Percentiles rank a stretch among this genome's conserved stretches.
Evolutionary conservation across 2,888 invertebrate genomes (phyloP).

Genomic region (Lasioglossum figueresi): DNA sequence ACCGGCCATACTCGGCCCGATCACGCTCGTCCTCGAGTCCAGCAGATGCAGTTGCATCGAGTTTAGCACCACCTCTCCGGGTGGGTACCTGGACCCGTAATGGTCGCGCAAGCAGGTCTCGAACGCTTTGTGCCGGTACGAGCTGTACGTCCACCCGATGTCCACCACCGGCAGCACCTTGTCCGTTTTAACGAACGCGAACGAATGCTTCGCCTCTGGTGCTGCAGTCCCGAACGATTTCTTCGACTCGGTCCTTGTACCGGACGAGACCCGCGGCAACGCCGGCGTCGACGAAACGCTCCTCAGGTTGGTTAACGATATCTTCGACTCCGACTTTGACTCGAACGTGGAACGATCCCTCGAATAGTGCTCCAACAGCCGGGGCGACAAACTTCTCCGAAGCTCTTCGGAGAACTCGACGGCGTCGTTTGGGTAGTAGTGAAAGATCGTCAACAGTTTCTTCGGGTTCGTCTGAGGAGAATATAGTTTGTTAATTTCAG

Average conservation of each 20-base stretch:
- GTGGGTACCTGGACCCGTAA: constrained; percentile 76
- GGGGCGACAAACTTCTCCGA: neutral
- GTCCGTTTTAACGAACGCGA: constrained; percentile 70
- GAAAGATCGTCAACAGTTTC: constrained; percentile 47
- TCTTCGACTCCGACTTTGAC: constrained; percentile 45
- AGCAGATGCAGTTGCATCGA: constrained; percentile 76
- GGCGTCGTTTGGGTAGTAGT: constrained; percentile 25
- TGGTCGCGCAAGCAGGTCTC: constrained; percentile 71
- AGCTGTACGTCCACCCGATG: constrained; percentile 72
- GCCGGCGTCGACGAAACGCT: constrained; percentile 51
- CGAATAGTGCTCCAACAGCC: constrained; percentile 49
- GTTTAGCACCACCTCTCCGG: constrained; percentile 79
- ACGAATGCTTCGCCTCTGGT: constrained; percentile 64
- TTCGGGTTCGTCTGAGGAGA: constrained; percentile 42
- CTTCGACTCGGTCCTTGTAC: neutral
- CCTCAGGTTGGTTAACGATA: constrained; percentile 34
- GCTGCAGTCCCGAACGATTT: neutral
- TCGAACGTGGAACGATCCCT: constrained; percentile 24
- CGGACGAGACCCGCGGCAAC: neutral
- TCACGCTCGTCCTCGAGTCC: constrained; percentile 56
- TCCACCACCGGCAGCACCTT: constrained; percentile 69
- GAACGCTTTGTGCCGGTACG: constrained; percentile 74
- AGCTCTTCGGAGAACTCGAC: neutral
- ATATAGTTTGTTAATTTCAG: neutral
- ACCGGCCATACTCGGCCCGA: constrained; percentile 37